phyloP scores from a whole-genome alignment of 2,113 vertebrate genomes.

The Rhizomys pruinosus region DNA sequence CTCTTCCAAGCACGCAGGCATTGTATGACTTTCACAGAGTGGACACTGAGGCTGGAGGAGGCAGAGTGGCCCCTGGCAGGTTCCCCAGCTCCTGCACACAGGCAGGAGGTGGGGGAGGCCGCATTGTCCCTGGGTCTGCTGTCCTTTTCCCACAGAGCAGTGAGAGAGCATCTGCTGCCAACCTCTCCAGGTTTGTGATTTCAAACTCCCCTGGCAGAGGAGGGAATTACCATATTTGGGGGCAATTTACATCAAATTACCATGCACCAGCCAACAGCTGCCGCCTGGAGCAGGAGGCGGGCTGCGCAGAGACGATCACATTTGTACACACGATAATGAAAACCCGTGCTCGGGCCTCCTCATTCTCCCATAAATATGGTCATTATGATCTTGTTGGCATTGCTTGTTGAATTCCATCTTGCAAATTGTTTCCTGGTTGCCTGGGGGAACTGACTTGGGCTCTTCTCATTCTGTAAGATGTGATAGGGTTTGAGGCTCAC shows the following conservation, averaged over 20 bases:
- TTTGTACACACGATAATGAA: slow-evolving; percentile 79
- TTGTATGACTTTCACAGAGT: background rate
- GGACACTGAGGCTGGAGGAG: slow-evolving; percentile 5
- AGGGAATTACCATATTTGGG: slow-evolving; percentile 82
- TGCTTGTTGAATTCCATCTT: slow-evolving; percentile 80
- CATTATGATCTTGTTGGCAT: slow-evolving; percentile 80
- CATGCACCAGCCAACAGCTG: slow-evolving; percentile 79
- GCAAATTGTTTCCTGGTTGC: slow-evolving; percentile 77
- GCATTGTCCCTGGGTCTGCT: background rate
- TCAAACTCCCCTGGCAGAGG: slow-evolving; percentile 72
- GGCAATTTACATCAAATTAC: slow-evolving; percentile 82
- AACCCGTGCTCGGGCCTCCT: slow-evolving; percentile 60
- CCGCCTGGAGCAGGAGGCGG: slow-evolving; percentile 71
- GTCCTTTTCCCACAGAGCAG: slow-evolving; percentile 48
- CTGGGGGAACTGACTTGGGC: slow-evolving; percentile 60
- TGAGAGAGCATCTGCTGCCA: slow-evolving; percentile 74
- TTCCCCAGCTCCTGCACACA: no score
- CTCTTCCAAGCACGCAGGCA: background rate
- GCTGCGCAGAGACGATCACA: slow-evolving; percentile 60
- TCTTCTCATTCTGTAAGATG: slow-evolving; percentile 30
- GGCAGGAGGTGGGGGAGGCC: background rate
- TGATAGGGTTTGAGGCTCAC: background rate
- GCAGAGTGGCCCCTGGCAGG: background rate
- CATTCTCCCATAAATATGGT: slow-evolving; percentile 78
- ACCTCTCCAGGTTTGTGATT: slow-evolving; percentile 77